Evolutionary conservation across 2,888 invertebrate species (phyloP), one percentile per base, ranked within the genome.

Genomic region (Venusia cambrica): DNA sequence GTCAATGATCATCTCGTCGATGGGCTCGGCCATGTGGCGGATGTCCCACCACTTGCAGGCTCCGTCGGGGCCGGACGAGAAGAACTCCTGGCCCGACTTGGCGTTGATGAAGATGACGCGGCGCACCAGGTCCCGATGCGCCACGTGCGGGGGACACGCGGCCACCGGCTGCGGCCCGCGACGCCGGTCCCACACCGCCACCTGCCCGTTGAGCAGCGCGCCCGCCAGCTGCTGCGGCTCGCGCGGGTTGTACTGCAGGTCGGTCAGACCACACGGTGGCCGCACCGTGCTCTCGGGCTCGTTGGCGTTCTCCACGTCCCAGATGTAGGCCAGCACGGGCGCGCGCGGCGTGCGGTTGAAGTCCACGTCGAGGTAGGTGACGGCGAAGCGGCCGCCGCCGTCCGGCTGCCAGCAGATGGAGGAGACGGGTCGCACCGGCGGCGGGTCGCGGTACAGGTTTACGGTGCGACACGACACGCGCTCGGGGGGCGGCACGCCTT

Each of bases 51-150:
- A 94, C 67, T 92, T 90, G 27, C 93, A 91, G 73, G 92, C 93
- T 1, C 98, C 98, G 72, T 98, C 98, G 1, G 95, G 93, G 0
- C 96, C 94, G 0, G 94, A 90, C 1, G 97, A 97, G 78, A 97
- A 97, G 68, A 97, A 97, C 70, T 98, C 98, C 0, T 93, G 92
- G 1, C 97, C 96, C 1, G 95, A 94, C 80, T 98, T 98, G 0
- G 97, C 94, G 67, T 94, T 94, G 36, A 97, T 93, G 94, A 97
- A 98, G 0, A 95, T 74, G 2, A 96, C 92, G 48, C 92, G 92
- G 47, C 93, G 91, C 2, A 95, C 97, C 0, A 95, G 91, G 78
- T 98, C 97, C 12, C 93, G 87, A 70, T 98, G 98, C 37, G 96
- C 94, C 27, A 90, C 89, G 65, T 96, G 95, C 14, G 94, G 90